Evolutionary conservation across 2,113 vertebrate species (phyloP).

Genomic region (Dipodomys spectabilis): DNA sequence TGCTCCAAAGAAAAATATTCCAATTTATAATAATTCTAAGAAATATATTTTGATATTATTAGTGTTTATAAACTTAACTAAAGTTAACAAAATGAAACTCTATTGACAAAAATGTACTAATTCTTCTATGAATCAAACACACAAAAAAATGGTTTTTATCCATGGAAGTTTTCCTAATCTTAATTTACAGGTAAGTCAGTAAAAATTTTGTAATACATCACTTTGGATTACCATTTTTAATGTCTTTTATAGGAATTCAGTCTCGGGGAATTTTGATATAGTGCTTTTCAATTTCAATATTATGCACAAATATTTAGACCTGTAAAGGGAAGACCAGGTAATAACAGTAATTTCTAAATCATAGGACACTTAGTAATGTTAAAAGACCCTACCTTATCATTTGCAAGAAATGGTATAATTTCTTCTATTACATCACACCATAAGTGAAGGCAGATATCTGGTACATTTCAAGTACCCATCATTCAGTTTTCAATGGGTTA

Average conservation of each 20-base stretch:
- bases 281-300: background rate
- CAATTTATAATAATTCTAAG: conserved; percentile 24
- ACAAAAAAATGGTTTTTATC: background rate
- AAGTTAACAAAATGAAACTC: conserved; percentile 8
- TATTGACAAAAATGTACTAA: conserved; percentile 14
- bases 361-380: background rate
- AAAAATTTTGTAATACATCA: background rate
- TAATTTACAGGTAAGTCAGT: background rate
- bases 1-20: background rate
- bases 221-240: background rate
- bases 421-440: background rate
- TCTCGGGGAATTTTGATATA: background rate
- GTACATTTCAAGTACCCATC: no score
- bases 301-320: background rate
- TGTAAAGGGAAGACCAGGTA: background rate
- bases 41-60: background rate
- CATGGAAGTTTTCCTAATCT: background rate
- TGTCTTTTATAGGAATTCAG: background rate
- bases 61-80: background rate
- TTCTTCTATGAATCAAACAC: background rate
- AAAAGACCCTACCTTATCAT: background rate
- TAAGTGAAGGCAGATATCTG: background rate
- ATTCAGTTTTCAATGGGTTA: no score
- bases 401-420: background rate
- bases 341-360: background rate